These are phyloP conservation scores for Chionomys nivalis DNA, from an alignment of 2,113 vertebrate species.

Conservation along the genomic window DNA sequence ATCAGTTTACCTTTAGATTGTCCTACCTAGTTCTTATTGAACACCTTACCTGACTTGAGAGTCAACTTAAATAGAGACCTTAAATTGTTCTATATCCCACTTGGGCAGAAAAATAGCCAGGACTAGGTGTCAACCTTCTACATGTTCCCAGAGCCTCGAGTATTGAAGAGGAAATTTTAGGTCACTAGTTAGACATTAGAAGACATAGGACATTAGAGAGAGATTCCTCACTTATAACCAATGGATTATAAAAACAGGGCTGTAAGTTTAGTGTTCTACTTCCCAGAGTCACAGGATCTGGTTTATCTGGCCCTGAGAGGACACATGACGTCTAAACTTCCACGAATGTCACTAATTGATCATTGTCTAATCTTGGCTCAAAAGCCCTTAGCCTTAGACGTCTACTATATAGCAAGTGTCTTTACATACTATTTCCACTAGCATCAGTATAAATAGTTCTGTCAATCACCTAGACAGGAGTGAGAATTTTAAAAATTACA, in stretches of 20 bases:
- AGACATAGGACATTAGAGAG: not conserved
- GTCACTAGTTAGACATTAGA: not conserved
- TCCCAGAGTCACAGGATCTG: not conserved
- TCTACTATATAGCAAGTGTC: not conserved
- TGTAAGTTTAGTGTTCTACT: not conserved
- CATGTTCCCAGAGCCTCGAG: not conserved
- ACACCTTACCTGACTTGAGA: not conserved
- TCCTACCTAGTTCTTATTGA: not conserved
- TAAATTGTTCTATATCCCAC: not conserved
- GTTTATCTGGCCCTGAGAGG: not conserved
- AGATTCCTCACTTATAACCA: not conserved
- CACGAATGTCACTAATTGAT: not conserved
- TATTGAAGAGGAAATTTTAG: not conserved
- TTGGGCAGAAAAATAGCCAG: not conserved
- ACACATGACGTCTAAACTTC: not conserved
- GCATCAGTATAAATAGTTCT: not conserved
- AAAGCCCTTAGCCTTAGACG: not conserved
- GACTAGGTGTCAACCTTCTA: not conserved
- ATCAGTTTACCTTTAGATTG: not conserved
- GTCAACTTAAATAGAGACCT: not conserved
- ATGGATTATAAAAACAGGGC: not conserved
- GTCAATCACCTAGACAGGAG: not conserved
- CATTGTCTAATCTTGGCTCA: not conserved
- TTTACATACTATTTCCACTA: not conserved
- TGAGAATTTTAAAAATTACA: not conserved